Base-by-base conservation (phyloP, 2,113 vertebrate species). In the Nesogale talazaci region DNA sequence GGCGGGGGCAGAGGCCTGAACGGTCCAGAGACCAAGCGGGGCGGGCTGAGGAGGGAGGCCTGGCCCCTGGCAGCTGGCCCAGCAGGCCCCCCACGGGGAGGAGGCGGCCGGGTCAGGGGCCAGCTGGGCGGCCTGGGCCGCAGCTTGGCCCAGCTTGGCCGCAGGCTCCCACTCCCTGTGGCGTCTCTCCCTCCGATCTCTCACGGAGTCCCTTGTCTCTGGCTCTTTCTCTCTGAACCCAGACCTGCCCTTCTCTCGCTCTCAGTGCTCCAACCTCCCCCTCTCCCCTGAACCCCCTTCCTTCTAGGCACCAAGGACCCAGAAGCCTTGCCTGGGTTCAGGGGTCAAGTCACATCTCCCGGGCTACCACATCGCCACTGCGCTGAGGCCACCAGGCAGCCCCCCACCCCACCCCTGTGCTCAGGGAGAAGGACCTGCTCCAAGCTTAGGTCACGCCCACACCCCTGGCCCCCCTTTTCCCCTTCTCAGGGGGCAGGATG, bases 21-120 rank as follows among this genome's bases (percentile, higher is more conserved):
- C 38, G 0, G 92, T 74, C 87, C 93, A 94, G 91, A 93, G 86
- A 84, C 87, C 65, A 56, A 23, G 42, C n/a, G 57, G 40, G 22
- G 20, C 16, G 87, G 52, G 59, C 67, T 16, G 9, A 88, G 67
- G 67, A 94, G 78, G 84, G 86, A 93, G 88, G 95, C 81, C 93
- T 95, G 92, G 94, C 86, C 94, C 91, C 91, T 96, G 96, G 97
- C 94, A 91, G 88, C 92, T 96, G 87, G 95, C 92, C 90, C 46
- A 0, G 57, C 74, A 76, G 82, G 86, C 89, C 94, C 94, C 89
- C 92, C 89, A 75, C 81, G 20, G 82, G 90, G 91, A 94, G 36
- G 74, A 84, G 84, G 94, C 0, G 36, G 93, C 77, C 76, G n/a
- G 95, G 94, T 97, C 95, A 96, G 95, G 85, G 95, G 93, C 92